phyloP scores from a whole-genome alignment of 2,113 vertebrate genomes.

The Amia ocellicauda region DNA sequence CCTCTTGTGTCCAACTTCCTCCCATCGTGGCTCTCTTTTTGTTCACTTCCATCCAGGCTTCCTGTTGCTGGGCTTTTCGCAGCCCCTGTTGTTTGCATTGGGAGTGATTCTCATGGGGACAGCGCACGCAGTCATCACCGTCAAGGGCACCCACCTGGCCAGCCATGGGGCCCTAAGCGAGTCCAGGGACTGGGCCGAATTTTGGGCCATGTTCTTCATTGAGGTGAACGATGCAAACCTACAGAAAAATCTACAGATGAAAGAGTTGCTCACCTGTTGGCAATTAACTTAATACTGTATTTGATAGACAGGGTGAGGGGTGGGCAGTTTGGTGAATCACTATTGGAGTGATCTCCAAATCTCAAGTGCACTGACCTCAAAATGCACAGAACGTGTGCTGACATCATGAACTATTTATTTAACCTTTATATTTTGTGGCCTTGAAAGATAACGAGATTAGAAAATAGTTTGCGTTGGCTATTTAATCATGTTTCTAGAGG shows the following conservation, averaged over 20 bases:
- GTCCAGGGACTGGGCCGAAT: conserved; percentile 69
- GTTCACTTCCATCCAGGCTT: conserved; percentile 64
- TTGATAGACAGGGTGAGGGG: too few species aligned
- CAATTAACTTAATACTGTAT: too few species aligned
- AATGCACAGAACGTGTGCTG: neutral
- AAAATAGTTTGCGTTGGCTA: too few species aligned
- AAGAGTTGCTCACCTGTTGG: too few species aligned
- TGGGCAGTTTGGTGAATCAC: too few species aligned
- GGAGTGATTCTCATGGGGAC: conserved; percentile 74
- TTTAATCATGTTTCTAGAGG: too few species aligned
- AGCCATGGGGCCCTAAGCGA: conserved; percentile 78
- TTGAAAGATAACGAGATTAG: too few species aligned
- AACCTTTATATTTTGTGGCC: too few species aligned
- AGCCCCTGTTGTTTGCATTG: conserved; percentile 48
- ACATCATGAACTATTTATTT: neutral
- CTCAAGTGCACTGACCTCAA: neutral
- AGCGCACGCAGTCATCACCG: conserved; percentile 70
- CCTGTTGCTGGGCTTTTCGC: conserved; percentile 71
- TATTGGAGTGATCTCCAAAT: neutral
- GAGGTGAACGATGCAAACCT: too few species aligned
- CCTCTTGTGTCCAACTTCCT: neutral
- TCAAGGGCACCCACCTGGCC: conserved; percentile 88
- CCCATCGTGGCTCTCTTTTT: neutral
- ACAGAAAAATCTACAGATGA: too few species aligned
- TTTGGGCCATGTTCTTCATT: conserved; percentile 87